phyloP scores from a whole-genome alignment of 2,888 invertebrate genomes.

The Apocheima hispidaria region DNA sequence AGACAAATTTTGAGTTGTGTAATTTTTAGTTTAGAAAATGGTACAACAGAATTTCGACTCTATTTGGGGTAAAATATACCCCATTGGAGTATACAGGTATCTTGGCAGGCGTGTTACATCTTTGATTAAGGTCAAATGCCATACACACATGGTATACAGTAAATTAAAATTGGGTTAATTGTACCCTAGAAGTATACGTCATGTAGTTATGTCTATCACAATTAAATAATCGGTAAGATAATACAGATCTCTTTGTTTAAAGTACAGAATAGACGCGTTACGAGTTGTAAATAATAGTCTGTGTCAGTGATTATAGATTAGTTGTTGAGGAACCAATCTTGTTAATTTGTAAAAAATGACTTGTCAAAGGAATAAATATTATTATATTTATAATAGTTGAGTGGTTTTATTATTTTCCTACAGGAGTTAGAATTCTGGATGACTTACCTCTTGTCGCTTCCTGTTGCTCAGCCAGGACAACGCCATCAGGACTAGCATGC shows the following conservation, averaged over 20 bases:
- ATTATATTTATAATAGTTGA: constrained; percentile 77
- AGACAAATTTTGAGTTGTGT: no score
- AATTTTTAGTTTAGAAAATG: no score
- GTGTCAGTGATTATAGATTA: constrained; percentile 42
- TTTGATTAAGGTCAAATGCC: no score
- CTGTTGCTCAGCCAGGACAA: no score
- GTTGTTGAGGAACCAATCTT: constrained; percentile 65
- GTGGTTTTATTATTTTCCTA: constrained; percentile 36
- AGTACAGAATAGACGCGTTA: constrained; percentile 48
- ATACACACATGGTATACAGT: no score
- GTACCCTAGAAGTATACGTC: neutral
- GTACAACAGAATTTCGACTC: neutral
- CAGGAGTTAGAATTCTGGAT: no score
- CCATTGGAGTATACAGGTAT: neutral
- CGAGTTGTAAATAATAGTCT: constrained; percentile 51
- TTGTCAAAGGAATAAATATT: constrained; percentile 74
- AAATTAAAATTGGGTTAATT: neutral
- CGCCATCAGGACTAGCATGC: no score
- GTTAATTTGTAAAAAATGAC: constrained; percentile 68
- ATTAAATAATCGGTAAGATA: constrained; percentile 9
- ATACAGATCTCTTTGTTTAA: constrained; percentile 46
- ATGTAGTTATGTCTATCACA: constrained; percentile 7
- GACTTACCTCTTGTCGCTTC: no score
- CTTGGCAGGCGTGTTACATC: no score
- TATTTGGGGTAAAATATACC: neutral